Evolutionary conservation across 37 sponge, comb jelly and placozoan genomes (phyloP).

Genomic region (Cliona cf. orientalis): DNA sequence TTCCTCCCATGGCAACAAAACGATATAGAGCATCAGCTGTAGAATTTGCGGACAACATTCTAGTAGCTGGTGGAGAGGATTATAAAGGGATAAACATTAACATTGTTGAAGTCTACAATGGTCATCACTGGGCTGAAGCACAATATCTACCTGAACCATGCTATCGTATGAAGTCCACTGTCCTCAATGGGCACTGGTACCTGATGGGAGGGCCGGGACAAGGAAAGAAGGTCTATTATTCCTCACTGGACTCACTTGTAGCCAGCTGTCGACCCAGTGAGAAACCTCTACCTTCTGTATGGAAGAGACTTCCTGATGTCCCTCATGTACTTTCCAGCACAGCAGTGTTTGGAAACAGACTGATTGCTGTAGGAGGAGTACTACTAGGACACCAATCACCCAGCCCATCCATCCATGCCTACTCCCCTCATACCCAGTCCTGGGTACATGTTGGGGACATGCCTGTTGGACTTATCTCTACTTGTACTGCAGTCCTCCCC

Average conservation of each 20-base stretch:
- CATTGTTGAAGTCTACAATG: slow-evolving; percentile 4
- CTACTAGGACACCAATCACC: too few species aligned
- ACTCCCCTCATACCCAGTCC: slow-evolving; percentile 12
- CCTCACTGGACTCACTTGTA: slow-evolving; percentile 16
- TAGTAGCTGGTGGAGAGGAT: slow-evolving; percentile 32
- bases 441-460: slow-evolving; percentile 31
- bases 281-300: too few species aligned
- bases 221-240: slow-evolving; percentile 6
- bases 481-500: not conserved
- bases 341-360: not conserved
- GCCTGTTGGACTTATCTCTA: not conserved
- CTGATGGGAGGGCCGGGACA: slow-evolving; percentile 6
- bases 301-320: not conserved
- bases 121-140: not conserved
- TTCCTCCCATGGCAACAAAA: slow-evolving; percentile 22
- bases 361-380: slow-evolving; percentile 14
- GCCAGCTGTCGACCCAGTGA: not conserved
- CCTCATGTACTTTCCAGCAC: not conserved
- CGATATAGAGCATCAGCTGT: slow-evolving; percentile 15
- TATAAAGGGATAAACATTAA: not conserved
- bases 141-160: slow-evolving; percentile 24
- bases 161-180: slow-evolving; percentile 2
- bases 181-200: slow-evolving; percentile 2
- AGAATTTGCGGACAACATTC: not conserved
- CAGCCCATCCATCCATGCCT: slow-evolving; percentile 7